These are phyloP conservation scores for Rhadina sibilatrix DNA, from an alignment of 2,113 vertebrate genomes.

Conservation along the genomic window DNA sequence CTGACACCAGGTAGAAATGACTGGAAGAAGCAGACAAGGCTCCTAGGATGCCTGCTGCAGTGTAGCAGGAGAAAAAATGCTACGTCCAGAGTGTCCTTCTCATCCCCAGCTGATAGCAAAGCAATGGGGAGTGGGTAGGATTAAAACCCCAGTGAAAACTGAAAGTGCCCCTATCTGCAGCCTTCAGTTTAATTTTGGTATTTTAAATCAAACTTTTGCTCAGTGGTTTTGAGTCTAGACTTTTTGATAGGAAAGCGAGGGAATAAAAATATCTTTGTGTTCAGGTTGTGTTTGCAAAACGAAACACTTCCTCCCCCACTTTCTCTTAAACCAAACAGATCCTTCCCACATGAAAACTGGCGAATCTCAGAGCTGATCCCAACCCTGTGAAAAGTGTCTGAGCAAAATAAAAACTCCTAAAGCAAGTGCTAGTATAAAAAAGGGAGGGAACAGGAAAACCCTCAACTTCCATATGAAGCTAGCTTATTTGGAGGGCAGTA, in stretches of 20 bases:
- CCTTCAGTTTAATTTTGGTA: background rate
- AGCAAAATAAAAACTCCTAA: slow-evolving; percentile 19
- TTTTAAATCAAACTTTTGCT: background rate
- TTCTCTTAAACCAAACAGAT: slow-evolving; percentile 23
- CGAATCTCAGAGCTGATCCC: background rate
- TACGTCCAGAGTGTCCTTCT: accelerated
- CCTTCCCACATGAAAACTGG: slow-evolving; percentile 9
- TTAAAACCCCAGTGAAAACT: background rate
- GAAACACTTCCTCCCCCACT: slow-evolving; percentile 24
- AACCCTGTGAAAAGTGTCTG: slow-evolving; percentile 13
- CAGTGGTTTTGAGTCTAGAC: background rate
- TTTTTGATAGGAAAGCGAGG: background rate
- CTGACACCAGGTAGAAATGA: background rate
- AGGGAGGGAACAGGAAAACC: background rate
- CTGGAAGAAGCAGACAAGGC: background rate
- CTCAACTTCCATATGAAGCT: background rate
- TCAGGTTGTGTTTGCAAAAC: slow-evolving; percentile 22
- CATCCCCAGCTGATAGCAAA: background rate
- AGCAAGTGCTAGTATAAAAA: background rate
- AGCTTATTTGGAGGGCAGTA: background rate
- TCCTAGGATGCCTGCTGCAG: background rate
- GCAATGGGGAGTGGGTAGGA: background rate
- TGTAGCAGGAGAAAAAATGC: background rate
- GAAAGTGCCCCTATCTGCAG: background rate
- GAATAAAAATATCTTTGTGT: slow-evolving; percentile 14